Base-by-base conservation (phyloP, 2,113 vertebrate genomes). In the Craseonycteris thonglongyai region DNA sequence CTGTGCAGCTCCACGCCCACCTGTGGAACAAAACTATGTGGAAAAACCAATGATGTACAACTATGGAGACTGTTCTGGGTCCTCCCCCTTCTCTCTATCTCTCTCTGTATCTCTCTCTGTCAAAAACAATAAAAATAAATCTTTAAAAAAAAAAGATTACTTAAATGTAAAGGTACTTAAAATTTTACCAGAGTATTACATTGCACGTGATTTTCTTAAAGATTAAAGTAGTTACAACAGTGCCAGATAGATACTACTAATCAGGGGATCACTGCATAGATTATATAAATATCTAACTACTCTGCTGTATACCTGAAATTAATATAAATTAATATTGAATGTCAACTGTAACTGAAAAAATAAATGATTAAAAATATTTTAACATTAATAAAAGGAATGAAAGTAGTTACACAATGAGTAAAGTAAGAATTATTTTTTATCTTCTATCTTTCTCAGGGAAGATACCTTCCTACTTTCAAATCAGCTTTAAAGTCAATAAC, bases 401-500 rank as follows among this genome's bases (percentile, higher is more conserved):
- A 65, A 82, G 7, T 56, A 54, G 15, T 75, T 66, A 79, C 18
- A 86, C 1, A 47, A 58, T 63, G 33, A 22, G 13, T 15, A 63
- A 74, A 76, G 22, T 83, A 11, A 54, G 47, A 90, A 92, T 13
- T 78, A 49, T 75, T 59, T 78, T 56, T 45, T 93, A 42, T 13
- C 16, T 80, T 90, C n/a, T 92, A 63, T 90, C 33, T 33, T 59
- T 65, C 38, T 78, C 86, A 97, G 96, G 86, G 22, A 97, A 69
- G 38, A 78, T 33, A 58, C 16, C 65, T 88, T 95, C 95, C 74
- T 97, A 97, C 65, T 94, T 94, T 51, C 95, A 96, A 22, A 65
- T 95, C 72, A 97, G 95, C 91, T 96, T 97, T 96, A 97, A 97
- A 78, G 76, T 94, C 58, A 91, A 63, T 91, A 97, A 96, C 24